Percentiles rank a stretch among this genome's conserved stretches.
Evolutionary conservation across 1,140 invertebrate genomes (phyloP).

Genomic region (Copidosoma floridanum): DNA sequence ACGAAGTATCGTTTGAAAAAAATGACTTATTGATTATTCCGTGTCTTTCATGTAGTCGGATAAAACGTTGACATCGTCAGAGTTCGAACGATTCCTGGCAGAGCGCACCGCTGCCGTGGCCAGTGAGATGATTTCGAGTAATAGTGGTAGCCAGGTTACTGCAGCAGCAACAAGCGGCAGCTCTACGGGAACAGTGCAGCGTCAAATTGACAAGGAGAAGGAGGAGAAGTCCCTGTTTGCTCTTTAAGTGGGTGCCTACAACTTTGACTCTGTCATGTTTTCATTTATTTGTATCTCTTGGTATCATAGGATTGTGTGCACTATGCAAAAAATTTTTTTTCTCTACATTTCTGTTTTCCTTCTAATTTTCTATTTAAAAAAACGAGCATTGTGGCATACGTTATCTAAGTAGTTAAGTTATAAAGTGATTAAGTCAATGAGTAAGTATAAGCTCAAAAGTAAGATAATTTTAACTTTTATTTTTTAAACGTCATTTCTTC

Average conservation of each 20-base stretch:
- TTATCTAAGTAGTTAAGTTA: background rate
- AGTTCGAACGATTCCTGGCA: slow-evolving; percentile 90
- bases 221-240: slow-evolving; percentile 55
- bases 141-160: slow-evolving; percentile 51
- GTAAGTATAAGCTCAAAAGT: no score
- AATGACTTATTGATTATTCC: background rate
- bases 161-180: slow-evolving; percentile 34
- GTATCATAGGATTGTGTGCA: no score
- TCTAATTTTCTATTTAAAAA: no score
- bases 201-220: slow-evolving; percentile 50
- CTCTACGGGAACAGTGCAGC: slow-evolving; percentile 36
- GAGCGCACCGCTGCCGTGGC: slow-evolving; percentile 84
- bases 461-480: no score
- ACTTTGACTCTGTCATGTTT: background rate
- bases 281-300: background rate
- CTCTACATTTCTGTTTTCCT: no score
- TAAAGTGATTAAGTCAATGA: no score
- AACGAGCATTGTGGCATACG: slow-evolving; percentile 2
- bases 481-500: no score
- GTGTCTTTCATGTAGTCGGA: slow-evolving; percentile 41
- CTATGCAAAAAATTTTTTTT: no score
- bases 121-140: slow-evolving; percentile 35
- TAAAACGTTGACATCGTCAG: slow-evolving; percentile 76
- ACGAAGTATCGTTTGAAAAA: no score
- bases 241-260: slow-evolving; percentile 46